phyloP scores from a whole-genome alignment of 1,140 invertebrate species.

The Bombus vancouverensis region DNA sequence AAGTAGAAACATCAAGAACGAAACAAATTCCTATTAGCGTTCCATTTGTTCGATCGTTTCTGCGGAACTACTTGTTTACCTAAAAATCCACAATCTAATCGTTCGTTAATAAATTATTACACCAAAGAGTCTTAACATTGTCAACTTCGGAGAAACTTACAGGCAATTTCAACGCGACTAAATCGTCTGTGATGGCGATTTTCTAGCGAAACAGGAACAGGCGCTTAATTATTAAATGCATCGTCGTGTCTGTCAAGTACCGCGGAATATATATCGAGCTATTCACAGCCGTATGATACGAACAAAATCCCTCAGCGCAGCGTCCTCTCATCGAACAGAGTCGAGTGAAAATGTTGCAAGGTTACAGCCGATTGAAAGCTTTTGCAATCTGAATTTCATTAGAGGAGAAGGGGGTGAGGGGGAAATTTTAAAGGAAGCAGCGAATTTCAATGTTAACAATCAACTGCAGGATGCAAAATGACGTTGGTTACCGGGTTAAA shows the following conservation, averaged over 20 bases:
- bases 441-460: not conserved
- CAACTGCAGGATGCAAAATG: not conserved
- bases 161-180: not conserved
- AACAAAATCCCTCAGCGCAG: no score
- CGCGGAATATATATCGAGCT: constrained; percentile 1
- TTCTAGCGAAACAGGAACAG: constrained; percentile 24
- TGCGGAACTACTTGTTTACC: no score
- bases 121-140: not conserved
- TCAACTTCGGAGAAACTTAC: not conserved
- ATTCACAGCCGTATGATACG: not conserved
- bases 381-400: constrained; percentile 17
- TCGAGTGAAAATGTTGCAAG: constrained; percentile 10
- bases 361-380: constrained; percentile 20
- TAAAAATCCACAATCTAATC: no score
- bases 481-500: not conserved
- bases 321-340: no score
- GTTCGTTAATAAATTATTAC: not conserved
- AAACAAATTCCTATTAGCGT: no score
- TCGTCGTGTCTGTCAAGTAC: constrained; percentile 55
- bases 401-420: not conserved
- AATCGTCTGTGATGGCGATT: not conserved
- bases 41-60: no score
- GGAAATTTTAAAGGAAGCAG: not conserved
- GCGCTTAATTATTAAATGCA: constrained; percentile 77
- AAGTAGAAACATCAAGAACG: no score